These are phyloP conservation scores for Hypsopygia costalis DNA, from an alignment of 2,888 invertebrate species.

Conservation along the genomic window DNA sequence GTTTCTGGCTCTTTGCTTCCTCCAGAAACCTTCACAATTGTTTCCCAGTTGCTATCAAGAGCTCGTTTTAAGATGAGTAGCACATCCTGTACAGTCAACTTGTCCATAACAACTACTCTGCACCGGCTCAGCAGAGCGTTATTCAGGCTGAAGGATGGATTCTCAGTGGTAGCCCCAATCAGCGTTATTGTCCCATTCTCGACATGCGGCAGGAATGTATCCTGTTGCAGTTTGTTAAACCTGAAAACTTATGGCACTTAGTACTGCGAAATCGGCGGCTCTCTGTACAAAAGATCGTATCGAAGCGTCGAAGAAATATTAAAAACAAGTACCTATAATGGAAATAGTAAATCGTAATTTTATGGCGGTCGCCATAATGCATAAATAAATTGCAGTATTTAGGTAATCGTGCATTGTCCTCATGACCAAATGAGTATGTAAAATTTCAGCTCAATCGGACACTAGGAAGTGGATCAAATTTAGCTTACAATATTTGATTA, in stretches of 20 bases:
- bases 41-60: conserved; percentile 44
- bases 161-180: conserved; percentile 93
- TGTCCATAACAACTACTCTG: conserved; percentile 87
- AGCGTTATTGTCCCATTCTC: conserved; percentile 89
- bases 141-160: conserved; percentile 92
- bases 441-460: too few species aligned
- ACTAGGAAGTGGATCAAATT: too few species aligned
- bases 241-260: too few species aligned
- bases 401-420: too few species aligned
- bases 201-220: conserved; percentile 88
- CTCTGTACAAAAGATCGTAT: conserved; percentile 2
- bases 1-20: not conserved
- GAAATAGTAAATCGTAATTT: too few species aligned
- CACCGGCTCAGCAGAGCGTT: conserved; percentile 89
- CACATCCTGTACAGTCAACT: conserved; percentile 82
- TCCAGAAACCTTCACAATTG: not conserved
- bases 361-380: too few species aligned
- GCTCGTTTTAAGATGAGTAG: conserved; percentile 82
- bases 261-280: too few species aligned
- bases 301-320: too few species aligned
- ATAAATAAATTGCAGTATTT: too few species aligned
- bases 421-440: too few species aligned
- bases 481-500: too few species aligned
- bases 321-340: too few species aligned
- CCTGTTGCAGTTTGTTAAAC: conserved; percentile 92